Conservation (phyloP, 1,140 invertebrate species). For the Proales similis region DNA sequence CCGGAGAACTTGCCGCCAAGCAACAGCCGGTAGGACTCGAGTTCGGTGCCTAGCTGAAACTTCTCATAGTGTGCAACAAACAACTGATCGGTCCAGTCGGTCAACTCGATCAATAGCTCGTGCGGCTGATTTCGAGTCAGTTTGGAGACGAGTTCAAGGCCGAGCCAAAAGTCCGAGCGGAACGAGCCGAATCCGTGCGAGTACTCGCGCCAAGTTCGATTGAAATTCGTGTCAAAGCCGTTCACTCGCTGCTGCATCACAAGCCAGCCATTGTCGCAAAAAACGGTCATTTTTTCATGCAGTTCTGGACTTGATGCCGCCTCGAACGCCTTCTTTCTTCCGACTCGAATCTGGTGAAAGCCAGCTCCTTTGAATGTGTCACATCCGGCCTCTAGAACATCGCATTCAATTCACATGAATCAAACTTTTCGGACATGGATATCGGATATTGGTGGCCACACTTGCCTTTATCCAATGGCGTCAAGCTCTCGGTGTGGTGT, state of each 20-base stretch:
- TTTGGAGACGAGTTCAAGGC: conserved; percentile 2
- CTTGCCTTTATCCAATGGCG: too few species aligned
- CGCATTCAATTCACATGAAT: too few species aligned
- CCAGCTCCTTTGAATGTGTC: conserved; percentile 23
- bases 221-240: conserved; percentile 10
- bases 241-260: conserved; percentile 35
- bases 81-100: conserved; percentile 25
- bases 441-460: too few species aligned
- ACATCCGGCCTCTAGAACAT: too few species aligned
- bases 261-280: conserved; percentile 14
- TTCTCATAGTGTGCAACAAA: conserved; percentile 13
- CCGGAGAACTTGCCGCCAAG: not conserved
- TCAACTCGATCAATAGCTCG: conserved; percentile 18
- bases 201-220: conserved; percentile 27
- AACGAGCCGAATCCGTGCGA: conserved; percentile 9
- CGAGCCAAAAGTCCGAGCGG: conserved; percentile 30
- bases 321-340: too few species aligned
- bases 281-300: not conserved
- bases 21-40: not conserved
- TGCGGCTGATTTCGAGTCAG: conserved; percentile 5
- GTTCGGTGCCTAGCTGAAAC: conserved; percentile 8
- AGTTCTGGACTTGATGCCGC: not conserved
- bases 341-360: conserved; percentile 15
- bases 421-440: too few species aligned
- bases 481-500: too few species aligned